A percentile compares a stretch with the other conserved stretches of the same genome.
Evolutionary conservation across 2,888 invertebrate genomes (phyloP).

Genomic region (Phragmatobia fuliginosa): DNA sequence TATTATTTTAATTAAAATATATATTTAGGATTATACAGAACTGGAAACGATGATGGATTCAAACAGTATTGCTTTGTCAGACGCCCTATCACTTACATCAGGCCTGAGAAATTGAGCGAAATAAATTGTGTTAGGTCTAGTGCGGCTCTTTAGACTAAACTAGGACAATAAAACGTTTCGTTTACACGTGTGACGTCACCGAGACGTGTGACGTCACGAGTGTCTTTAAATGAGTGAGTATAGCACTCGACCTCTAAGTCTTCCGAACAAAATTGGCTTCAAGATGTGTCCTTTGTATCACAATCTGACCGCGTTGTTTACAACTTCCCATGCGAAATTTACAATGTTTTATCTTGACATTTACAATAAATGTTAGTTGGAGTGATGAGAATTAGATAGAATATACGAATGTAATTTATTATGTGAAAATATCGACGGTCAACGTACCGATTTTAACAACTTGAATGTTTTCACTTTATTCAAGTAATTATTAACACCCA

Average conservation of each 20-base stretch:
- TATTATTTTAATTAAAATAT: constrained; percentile 45
- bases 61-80: constrained; percentile 52
- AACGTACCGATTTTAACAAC: constrained; percentile 68
- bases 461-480: constrained; percentile 83
- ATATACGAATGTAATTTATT: constrained; percentile 68
- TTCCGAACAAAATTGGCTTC: constrained; percentile 76
- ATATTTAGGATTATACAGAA: constrained; percentile 38
- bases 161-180: constrained; percentile 82
- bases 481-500: constrained; percentile 76
- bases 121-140: constrained; percentile 66
- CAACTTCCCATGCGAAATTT: constrained; percentile 55
- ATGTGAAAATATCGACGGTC: constrained; percentile 57
- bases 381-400: constrained; percentile 61
- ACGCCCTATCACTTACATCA: constrained; percentile 47
- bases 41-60: constrained; percentile 26
- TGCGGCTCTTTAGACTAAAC: constrained; percentile 82
- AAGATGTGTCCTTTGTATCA: constrained; percentile 57
- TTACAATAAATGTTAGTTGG: constrained; percentile 54
- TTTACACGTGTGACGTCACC: constrained; percentile 65
- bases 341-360: constrained; percentile 53
- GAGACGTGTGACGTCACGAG: constrained; percentile 44
- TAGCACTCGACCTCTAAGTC: constrained; percentile 64
- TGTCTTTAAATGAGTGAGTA: constrained; percentile 55
- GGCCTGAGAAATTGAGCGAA: constrained; percentile 45
- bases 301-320: constrained; percentile 49